Conservation (phyloP, 2,113 vertebrate genomes). For the Lasiurus cinereus region DNA sequence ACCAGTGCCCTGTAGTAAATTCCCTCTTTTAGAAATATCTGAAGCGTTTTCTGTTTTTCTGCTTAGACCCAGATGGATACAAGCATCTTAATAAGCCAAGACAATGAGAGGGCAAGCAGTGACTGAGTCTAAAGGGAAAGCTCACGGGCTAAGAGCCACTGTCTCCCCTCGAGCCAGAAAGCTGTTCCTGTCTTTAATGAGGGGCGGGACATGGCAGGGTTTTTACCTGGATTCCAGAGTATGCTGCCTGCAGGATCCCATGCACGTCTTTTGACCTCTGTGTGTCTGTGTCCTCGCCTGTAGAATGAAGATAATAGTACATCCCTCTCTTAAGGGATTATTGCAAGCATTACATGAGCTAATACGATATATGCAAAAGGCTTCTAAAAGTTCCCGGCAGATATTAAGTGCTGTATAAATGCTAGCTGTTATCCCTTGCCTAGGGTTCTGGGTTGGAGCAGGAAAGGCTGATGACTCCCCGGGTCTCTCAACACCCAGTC, state of each 20-base stretch:
- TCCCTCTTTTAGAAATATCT: background rate
- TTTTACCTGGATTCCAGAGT: background rate
- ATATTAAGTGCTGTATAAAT: background rate
- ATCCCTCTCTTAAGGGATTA: background rate
- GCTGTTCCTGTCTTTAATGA: background rate
- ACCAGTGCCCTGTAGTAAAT: background rate
- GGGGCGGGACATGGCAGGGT: background rate
- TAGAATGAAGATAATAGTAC: background rate
- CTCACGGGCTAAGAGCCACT: background rate
- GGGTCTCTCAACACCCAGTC: background rate
- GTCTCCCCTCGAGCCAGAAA: background rate
- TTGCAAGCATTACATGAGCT: conserved; percentile 38
- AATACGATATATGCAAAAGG: background rate
- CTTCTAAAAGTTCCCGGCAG: background rate
- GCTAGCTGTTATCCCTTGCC: background rate
- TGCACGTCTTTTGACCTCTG: background rate
- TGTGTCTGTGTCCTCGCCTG: background rate
- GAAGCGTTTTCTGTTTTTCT: background rate
- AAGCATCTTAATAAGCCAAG: background rate
- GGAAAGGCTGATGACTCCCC: background rate
- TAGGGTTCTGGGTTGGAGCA: background rate
- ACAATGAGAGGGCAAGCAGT: background rate
- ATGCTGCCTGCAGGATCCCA: background rate
- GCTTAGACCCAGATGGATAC: background rate
- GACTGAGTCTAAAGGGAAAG: background rate